A percentile compares a stretch with the other conserved stretches of the same genome.
phyloP scores from a whole-genome alignment of 2,113 vertebrate species.

The Brevimyrus niger region DNA sequence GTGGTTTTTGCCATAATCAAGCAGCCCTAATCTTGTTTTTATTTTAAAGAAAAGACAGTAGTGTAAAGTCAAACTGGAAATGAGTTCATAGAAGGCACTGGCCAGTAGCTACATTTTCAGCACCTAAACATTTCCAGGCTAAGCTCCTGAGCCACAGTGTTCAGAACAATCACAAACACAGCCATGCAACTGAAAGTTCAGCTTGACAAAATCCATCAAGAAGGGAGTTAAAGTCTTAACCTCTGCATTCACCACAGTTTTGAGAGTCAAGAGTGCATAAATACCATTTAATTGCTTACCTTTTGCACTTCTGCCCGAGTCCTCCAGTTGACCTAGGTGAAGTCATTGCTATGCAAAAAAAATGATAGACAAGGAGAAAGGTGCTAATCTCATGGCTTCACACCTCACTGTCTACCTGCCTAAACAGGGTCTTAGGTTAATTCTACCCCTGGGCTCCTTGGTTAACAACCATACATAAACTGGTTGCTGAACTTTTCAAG shows the following conservation, averaged over 20 bases:
- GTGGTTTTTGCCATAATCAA: neutral
- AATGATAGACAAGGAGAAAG: conserved; percentile 24
- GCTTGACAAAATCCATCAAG: conserved; percentile 43
- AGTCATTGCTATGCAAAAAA: conserved; percentile 38
- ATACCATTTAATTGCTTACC: conserved; percentile 42
- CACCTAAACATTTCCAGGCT: neutral
- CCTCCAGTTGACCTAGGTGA: conserved; percentile 37
- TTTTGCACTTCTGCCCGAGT: conserved; percentile 49
- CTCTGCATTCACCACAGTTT: conserved; percentile 51
- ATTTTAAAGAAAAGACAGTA: neutral
- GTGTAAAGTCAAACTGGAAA: neutral
- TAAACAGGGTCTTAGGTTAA: conserved; percentile 65
- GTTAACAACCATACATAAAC: conserved; percentile 62
- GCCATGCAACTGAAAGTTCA: neutral
- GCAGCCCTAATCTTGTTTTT: neutral
- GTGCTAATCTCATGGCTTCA: conserved; percentile 55
- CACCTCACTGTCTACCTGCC: conserved; percentile 61
- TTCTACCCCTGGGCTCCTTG: conserved; percentile 48
- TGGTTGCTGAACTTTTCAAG: conserved; percentile 38
- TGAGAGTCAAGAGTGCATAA: conserved; percentile 57
- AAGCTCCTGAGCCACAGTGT: neutral
- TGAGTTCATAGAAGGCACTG: neutral
- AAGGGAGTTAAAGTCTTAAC: conserved; percentile 36
- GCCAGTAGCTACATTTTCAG: neutral
- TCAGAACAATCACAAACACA: neutral